Conservation (phyloP, 2,888 invertebrate species). For the Leptodirus hochenwartii region DNA sequence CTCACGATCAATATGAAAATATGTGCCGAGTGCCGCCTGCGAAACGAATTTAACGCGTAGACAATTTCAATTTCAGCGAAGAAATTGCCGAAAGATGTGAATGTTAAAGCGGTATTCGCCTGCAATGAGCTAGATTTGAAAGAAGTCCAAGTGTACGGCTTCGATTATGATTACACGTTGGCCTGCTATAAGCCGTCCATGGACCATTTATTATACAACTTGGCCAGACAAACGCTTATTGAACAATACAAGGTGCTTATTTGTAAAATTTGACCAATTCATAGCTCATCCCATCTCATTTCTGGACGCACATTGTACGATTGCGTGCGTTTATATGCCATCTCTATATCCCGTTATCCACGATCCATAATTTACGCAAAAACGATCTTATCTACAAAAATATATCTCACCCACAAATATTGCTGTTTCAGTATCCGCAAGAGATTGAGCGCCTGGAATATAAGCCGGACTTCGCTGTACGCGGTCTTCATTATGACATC, state of each 20-base stretch:
- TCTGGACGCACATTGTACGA: too few relatives aligned
- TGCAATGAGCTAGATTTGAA: conserved; percentile 88
- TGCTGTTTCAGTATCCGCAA: conserved; percentile 61
- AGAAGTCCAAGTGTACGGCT: conserved; percentile 88
- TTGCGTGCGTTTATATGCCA: too few relatives aligned
- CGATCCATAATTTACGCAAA: too few relatives aligned
- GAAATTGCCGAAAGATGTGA: conserved; percentile 73
- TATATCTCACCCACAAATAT: too few relatives aligned
- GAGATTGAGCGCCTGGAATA: conserved; percentile 68
- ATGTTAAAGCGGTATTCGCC: conserved; percentile 78
- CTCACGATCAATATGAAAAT: background rate
- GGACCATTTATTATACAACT: conserved; percentile 76
- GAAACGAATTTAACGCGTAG: conserved; percentile 2
- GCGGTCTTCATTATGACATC: conserved; percentile 96
- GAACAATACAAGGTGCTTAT: conserved; percentile 71
- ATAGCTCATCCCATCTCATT: too few relatives aligned
- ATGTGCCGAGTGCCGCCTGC: background rate
- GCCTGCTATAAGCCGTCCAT: conserved; percentile 85
- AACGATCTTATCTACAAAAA: conserved; percentile 2
- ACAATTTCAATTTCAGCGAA: conserved; percentile 38
- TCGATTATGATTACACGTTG: conserved; percentile 96
- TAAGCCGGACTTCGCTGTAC: conserved; percentile 83
- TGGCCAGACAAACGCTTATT: conserved; percentile 74
- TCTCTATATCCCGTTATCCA: too few relatives aligned
- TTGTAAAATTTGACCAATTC: conserved; percentile 17